Base-by-base conservation (phyloP, 2,113 vertebrate species). In the Nasalis larvatus region DNA sequence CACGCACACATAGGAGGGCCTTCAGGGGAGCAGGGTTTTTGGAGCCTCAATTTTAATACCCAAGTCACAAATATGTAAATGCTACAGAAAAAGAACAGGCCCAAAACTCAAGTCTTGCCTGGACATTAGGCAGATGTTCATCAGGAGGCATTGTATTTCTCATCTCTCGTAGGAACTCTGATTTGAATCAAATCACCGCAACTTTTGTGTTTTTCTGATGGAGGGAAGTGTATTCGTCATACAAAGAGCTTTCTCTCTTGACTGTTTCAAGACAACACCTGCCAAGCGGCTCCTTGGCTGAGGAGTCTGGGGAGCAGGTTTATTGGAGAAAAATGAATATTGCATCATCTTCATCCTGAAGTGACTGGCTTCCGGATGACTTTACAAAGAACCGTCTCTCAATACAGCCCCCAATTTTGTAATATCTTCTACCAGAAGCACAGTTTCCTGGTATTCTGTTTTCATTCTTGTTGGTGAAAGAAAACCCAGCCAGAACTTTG, bases 351-450 rank as follows among this genome's bases (percentile, higher is more conserved):
- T 32, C 52, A 4, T 52, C 2, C 4, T 18, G 85, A 32, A n/a
- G 12, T 1, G 2, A 8, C 27, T 35, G 37, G 13, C 42, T 45
- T 68, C 49, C 4, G 17, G 78, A 77, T 0, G 0, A 23, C 21
- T 13, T 17, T 32, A 20, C 60, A n/a, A 60, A 80, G 82, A 66
- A 11, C 20, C 6, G 6, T 30, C 0, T 0, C 58, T 93, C 20
- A 0, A 0, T 4, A 21, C 45, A 37, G 2, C 76, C 47, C 93
- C 32, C 58, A 14, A 16, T 18, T 73, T 47, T 52, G 13, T 13
- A 11, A 27, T 25, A 11, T 2, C 30, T 20, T n/a, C 35, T 3
- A 25, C 25, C 5, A 0, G 9, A 0, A 0, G 73, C 60, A 85
- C 91, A 1, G 30, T 71, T 37, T 14, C 49, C 77, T 32, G 30